Percentiles rank a stretch among this genome's conserved stretches.
Evolutionary conservation across 2,797 vertebrate species (phyloP).

Genomic region (Glossophaga mutica): DNA sequence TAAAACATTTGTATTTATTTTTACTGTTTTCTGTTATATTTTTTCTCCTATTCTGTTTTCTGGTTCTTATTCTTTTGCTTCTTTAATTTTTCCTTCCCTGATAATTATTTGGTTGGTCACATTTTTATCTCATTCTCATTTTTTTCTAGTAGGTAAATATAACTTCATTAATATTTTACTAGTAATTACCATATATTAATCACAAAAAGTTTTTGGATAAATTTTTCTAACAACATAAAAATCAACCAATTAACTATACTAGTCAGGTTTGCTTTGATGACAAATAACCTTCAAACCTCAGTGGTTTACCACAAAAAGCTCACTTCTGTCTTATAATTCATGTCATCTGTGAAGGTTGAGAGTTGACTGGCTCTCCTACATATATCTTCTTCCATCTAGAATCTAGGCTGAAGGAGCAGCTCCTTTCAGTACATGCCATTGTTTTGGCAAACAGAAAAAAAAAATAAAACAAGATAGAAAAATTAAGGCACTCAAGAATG

Average conservation of each 20-base stretch:
- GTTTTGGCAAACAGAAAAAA: neutral
- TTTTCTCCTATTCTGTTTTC: neutral
- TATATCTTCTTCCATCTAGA: neutral
- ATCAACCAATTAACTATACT: neutral
- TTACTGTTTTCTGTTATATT: neutral
- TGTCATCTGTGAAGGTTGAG: neutral
- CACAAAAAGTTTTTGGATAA: neutral
- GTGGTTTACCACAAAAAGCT: neutral
- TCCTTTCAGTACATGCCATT: neutral
- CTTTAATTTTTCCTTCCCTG: neutral
- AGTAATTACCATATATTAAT: neutral
- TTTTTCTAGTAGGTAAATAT: neutral
- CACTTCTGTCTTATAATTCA: neutral
- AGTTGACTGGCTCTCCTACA: neutral
- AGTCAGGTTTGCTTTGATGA: neutral
- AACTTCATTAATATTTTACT: neutral
- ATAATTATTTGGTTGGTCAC: neutral
- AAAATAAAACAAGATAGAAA: neutral
- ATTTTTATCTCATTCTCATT: neutral
- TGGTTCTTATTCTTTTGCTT: neutral
- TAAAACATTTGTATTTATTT: neutral
- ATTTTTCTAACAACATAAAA: neutral
- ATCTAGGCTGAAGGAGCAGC: neutral
- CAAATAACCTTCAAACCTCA: neutral
- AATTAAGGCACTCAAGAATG: neutral